Percentiles rank a stretch among this genome's conserved stretches.
phyloP scores from a whole-genome alignment of 2,113 vertebrate genomes.

The Galemys pyrenaicus region DNA sequence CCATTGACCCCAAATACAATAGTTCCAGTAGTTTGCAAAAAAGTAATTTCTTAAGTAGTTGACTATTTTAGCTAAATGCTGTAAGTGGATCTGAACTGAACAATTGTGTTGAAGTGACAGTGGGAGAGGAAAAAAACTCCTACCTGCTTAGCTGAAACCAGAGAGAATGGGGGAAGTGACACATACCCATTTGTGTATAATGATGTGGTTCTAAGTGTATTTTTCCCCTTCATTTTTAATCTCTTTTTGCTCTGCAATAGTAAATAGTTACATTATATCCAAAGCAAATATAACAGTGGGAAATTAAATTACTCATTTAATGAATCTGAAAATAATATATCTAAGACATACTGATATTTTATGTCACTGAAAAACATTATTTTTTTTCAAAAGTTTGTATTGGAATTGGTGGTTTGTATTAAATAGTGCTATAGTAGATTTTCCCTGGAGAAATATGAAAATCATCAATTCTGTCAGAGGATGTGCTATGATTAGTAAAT shows the following conservation, averaged over 20 bases:
- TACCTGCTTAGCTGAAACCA: not conserved
- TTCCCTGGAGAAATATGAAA: not conserved
- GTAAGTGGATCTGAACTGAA: not conserved
- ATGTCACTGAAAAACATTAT: not conserved
- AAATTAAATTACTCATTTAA: not conserved
- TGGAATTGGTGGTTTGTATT: not conserved
- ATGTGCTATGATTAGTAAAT: not conserved
- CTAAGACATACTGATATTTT: not conserved
- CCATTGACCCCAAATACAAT: not conserved
- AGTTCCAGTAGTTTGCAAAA: not conserved
- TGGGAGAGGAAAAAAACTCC: not conserved
- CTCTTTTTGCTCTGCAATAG: not conserved
- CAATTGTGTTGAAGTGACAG: too few species aligned
- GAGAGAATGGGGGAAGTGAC: not conserved
- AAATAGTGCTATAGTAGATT: not conserved
- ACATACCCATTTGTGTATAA: not conserved
- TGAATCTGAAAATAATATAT: not conserved
- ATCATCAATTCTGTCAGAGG: not conserved
- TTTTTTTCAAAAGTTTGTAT: not conserved
- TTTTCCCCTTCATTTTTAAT: not conserved
- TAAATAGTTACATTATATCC: not conserved
- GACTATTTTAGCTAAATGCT: not conserved
- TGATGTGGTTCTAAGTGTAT: not conserved
- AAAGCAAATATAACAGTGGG: not conserved
- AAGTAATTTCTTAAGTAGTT: not conserved